Base-by-base conservation (phyloP, 2,888 invertebrate genomes). In the Gari tellinella region DNA sequence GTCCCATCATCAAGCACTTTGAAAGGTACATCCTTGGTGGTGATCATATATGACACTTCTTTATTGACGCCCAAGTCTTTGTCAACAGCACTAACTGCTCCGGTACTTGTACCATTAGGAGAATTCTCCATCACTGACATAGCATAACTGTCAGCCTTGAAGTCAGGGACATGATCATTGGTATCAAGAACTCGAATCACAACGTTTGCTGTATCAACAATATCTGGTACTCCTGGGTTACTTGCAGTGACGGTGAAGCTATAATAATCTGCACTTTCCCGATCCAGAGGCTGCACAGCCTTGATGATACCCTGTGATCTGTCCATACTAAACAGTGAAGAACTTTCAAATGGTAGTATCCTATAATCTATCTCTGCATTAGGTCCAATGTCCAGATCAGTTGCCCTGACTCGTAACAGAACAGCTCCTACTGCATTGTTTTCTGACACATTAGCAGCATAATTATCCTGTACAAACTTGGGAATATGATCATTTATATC, bases 401-500 rank as follows among this genome's bases (percentile, higher is more conserved):
- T 95, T 0, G 98, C 98, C 45, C 94, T 94, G 5, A 98, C 95
- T 80, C 95, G 96, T 4, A 96, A 95, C 2, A 98, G 96, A 8
- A 95, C 73, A 14, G 70, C 56, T 21, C 82, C 82, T 31, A 61
- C 62, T 10, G 31, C 26, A 17, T 83, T 84, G 55, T 87, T 87
- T 70, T 89, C 89, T 15, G 46, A 49, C 0, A 88, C 56, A 62
- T 67, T 74, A 10, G 79, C 80, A 19, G 66, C 62, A 53, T 85
- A 86, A 14, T 64, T 46, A 15, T 52, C n/a, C 56, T 73, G 72
- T 12, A 67, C 95, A 91, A 98, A 98, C 53, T 95, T 93, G 0
- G 98, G 98, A 89, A 96, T 95, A 91, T 97, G 97, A 92, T 98
- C 98, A 92, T 99, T 98, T 56, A 96, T 95, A 92, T 98, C 98